These are phyloP conservation scores for Myrmecobius fasciatus DNA, from an alignment of 2,113 vertebrate species.

Conservation along the genomic window DNA sequence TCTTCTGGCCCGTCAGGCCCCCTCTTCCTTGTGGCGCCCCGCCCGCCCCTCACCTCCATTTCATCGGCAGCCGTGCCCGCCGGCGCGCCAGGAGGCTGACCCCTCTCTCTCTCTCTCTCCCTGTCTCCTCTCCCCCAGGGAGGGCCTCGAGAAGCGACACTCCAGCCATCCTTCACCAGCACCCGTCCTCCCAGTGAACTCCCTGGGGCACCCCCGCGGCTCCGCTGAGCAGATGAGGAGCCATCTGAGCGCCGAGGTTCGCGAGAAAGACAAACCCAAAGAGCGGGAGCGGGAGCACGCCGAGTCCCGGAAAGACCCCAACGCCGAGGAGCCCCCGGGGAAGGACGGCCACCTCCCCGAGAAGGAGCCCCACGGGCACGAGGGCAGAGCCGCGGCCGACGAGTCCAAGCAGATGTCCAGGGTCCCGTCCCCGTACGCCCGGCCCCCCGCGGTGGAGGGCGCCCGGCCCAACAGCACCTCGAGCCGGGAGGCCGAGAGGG, in stretches of 20 bases:
- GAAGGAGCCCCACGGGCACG: constrained; percentile 90
- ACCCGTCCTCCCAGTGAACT: constrained; percentile 88
- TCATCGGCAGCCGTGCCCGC: constrained; percentile 32
- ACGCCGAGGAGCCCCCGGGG: constrained; percentile 92
- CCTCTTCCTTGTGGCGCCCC: not conserved
- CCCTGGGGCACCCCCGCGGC: constrained; percentile 90
- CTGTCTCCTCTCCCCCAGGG: constrained; percentile 83
- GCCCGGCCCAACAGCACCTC: constrained; percentile 88
- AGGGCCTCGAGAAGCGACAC: constrained; percentile 94
- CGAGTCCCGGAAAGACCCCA: constrained; percentile 92
- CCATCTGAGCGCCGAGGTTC: constrained; percentile 86
- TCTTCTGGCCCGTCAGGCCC: too few species aligned
- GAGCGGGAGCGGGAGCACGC: constrained; percentile 89
- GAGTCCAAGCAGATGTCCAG: constrained; percentile 92
- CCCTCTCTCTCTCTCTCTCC: not conserved
- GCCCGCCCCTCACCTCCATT: not conserved
- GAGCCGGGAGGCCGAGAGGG: constrained; percentile 91
- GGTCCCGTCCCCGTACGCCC: constrained; percentile 91
- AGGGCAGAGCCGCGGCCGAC: constrained; percentile 84
- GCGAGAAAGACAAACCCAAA: constrained; percentile 95
- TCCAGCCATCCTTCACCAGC: constrained; percentile 93
- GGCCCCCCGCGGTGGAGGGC: constrained; percentile 82
- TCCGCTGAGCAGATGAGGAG: constrained; percentile 88
- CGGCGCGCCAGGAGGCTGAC: not conserved
- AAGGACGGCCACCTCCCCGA: constrained; percentile 92